Percentiles rank a stretch among this genome's conserved stretches.
Evolutionary conservation across 2,113 vertebrate genomes (phyloP).

Genomic region (Suncus etruscus): DNA sequence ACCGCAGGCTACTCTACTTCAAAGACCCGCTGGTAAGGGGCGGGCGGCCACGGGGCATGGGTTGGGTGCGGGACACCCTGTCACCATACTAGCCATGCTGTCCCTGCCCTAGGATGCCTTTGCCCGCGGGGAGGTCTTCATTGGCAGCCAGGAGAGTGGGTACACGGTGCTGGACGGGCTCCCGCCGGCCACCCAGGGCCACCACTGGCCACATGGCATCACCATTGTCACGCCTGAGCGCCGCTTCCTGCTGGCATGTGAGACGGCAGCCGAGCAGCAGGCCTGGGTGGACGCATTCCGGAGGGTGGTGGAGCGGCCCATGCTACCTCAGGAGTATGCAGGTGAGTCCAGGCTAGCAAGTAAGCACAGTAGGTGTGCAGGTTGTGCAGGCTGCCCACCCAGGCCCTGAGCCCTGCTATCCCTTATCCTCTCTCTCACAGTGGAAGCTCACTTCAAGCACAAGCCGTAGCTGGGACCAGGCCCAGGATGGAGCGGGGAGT

Average conservation of each 20-base stretch:
- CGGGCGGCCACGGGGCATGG: too few relatives aligned
- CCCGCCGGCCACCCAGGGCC: constrained; percentile 92
- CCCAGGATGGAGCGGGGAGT: too few relatives aligned
- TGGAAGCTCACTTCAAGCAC: constrained; percentile 99
- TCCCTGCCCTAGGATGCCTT: constrained; percentile 92
- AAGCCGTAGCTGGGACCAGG: constrained; percentile 91
- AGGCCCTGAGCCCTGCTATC: too few relatives aligned
- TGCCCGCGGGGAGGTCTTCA: constrained; percentile 97
- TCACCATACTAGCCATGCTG: too few relatives aligned
- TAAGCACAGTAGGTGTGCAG: too few relatives aligned
- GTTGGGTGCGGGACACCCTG: too few relatives aligned
- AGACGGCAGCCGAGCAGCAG: constrained; percentile 93
- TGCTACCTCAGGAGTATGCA: constrained; percentile 99
- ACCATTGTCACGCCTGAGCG: constrained; percentile 97
- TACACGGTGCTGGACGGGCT: constrained; percentile 95
- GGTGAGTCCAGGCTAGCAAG: constrained; percentile 83
- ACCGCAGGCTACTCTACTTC: constrained; percentile 97
- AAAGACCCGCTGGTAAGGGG: constrained; percentile 96
- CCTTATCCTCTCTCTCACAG: constrained; percentile 85
- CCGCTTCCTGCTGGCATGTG: constrained; percentile 97
- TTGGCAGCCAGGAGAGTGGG: constrained; percentile 97
- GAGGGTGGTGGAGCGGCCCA: constrained; percentile 95
- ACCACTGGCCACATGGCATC: constrained; percentile 96
- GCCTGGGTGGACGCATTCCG: constrained; percentile 96
- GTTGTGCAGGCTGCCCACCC: too few relatives aligned